These are phyloP conservation scores for Drosophila quinaria DNA, from an alignment of 2,888 invertebrate species.

Conservation along the genomic window DNA sequence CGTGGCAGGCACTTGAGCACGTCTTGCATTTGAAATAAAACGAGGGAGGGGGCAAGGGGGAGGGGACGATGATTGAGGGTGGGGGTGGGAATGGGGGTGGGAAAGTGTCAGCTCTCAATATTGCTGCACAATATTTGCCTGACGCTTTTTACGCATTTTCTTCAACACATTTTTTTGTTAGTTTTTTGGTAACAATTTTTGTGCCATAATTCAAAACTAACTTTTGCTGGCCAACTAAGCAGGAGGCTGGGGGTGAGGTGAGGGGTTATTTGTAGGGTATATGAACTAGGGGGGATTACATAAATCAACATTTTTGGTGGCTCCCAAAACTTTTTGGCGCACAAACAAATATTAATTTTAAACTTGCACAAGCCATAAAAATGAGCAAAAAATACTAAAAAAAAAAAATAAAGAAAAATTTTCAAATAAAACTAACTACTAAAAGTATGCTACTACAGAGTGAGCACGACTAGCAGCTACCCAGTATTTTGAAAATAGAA, in stretches of 20 bases:
- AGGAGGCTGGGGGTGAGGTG: neutral
- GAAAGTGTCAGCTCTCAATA: conserved; percentile 35
- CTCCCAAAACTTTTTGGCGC: conserved; percentile 63
- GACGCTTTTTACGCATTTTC: conserved; percentile 42
- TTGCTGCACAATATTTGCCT: conserved; percentile 34
- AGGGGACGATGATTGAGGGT: too few species aligned
- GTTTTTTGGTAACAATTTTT: conserved; percentile 40
- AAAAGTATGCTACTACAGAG: neutral
- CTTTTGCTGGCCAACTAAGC: conserved; percentile 39
- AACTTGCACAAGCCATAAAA: conserved; percentile 64
- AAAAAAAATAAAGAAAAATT: neutral
- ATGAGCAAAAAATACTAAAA: conserved; percentile 18
- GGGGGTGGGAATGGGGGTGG: too few species aligned
- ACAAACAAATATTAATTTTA: conserved; percentile 80
- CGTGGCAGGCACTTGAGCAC: conserved; percentile 55
- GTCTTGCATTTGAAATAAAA: conserved; percentile 24
- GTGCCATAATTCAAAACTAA: conserved; percentile 62
- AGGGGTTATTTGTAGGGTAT: neutral
- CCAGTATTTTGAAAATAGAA: neutral
- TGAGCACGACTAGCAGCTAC: neutral
- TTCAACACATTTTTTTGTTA: neutral
- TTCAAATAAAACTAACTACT: neutral
- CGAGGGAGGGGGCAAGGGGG: neutral
- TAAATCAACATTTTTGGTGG: conserved; percentile 70
- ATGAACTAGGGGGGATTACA: conserved; percentile 45